phyloP scores from a whole-genome alignment of 2,113 vertebrate genomes.

The Colius striatus region DNA sequence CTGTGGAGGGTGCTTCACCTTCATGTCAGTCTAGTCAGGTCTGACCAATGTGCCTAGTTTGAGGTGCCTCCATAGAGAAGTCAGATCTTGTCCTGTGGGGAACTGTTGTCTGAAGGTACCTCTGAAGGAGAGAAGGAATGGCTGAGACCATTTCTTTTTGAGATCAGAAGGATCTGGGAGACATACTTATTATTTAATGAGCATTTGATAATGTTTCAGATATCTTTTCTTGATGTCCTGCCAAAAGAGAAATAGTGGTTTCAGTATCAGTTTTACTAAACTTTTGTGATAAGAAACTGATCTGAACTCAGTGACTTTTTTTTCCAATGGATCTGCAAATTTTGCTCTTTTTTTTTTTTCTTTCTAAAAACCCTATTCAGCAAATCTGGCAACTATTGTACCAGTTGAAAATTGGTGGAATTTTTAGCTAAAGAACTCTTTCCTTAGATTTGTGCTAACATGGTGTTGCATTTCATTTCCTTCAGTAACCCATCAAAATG shows the following conservation, averaged over 20 bases:
- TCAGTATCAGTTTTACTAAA: not conserved
- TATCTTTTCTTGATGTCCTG: not conserved
- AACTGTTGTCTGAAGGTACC: not conserved
- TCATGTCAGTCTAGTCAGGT: not conserved
- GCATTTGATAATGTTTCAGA: not conserved
- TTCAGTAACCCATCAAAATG: not conserved
- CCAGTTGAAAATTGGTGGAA: not conserved
- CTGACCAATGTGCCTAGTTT: not conserved
- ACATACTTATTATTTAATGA: not conserved
- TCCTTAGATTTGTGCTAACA: not conserved
- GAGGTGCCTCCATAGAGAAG: not conserved
- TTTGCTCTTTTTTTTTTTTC: not conserved
- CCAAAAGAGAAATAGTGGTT: constrained; percentile 7
- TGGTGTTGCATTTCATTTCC: not conserved
- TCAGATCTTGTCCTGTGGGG: fast-evolving
- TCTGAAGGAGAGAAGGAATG: not conserved
- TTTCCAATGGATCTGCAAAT: not conserved
- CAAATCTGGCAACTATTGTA: not conserved
- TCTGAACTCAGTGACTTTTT: not conserved
- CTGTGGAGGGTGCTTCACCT: not conserved
- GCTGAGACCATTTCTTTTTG: not conserved
- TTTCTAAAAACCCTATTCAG: not conserved
- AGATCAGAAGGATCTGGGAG: not conserved
- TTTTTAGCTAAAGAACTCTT: not conserved
- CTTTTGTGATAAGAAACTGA: not conserved